A percentile compares a stretch with the other conserved stretches of the same genome.
Evolutionary conservation across 30 jellyfish, hydroid and myxozoan species (phyloP).

Genomic region (Mastigias papua): DNA sequence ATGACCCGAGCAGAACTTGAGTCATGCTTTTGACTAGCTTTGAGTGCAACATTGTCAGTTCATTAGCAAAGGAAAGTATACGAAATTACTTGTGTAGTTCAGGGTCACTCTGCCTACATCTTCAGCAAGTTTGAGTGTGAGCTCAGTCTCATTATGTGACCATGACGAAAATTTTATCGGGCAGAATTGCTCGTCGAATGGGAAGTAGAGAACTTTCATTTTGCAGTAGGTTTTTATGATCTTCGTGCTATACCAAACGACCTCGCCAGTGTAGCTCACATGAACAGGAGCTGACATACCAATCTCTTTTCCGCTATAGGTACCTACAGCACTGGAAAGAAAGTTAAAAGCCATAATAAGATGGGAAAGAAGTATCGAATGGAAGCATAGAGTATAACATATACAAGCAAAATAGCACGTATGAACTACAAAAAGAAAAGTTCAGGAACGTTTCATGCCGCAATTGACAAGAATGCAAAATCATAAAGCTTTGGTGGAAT

Average conservation of each 20-base stretch:
- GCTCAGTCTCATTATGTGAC: conserved; percentile 74
- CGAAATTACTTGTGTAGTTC: conserved; percentile 54
- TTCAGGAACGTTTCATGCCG: no score
- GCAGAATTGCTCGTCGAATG: conserved; percentile 85
- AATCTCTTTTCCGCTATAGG: conserved; percentile 63
- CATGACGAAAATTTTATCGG: conserved; percentile 69
- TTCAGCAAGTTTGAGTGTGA: conserved; percentile 26
- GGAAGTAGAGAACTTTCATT: conserved; percentile 73
- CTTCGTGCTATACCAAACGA: conserved; percentile 66
- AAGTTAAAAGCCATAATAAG: neutral
- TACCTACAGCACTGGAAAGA: conserved; percentile 65
- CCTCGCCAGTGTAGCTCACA: conserved; percentile 51
- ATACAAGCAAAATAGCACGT: no score
- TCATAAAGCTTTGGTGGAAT: no score
- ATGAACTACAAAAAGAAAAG: no score
- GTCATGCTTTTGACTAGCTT: no score
- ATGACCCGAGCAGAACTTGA: no score
- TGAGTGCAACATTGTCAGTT: no score
- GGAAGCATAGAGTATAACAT: no score
- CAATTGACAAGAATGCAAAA: no score
- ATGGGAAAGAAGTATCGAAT: neutral
- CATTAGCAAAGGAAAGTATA: no score
- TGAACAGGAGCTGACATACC: conserved; percentile 79
- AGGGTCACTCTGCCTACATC: neutral
- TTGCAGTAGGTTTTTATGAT: conserved; percentile 75